Percentiles rank a stretch among this genome's conserved stretches.
phyloP scores from a whole-genome alignment of 92 coral and sea anemone genomes.

The Phenganax subtilis region DNA sequence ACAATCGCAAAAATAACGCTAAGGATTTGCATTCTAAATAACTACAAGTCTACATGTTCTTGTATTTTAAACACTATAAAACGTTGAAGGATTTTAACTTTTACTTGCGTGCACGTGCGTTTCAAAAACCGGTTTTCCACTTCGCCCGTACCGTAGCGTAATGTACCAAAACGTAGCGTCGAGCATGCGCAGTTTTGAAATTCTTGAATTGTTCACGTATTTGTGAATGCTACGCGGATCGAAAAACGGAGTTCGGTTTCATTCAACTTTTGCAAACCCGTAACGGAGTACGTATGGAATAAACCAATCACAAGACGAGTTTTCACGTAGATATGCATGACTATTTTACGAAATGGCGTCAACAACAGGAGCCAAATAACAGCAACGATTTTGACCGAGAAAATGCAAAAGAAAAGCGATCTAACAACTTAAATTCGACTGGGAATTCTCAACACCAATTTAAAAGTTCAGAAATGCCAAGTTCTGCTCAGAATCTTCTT shows the following conservation, averaged over 20 bases:
- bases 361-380: not conserved
- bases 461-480: no score
- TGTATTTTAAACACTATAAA: no score
- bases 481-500: no score
- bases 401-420: not conserved
- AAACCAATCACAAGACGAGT: constrained; percentile 3
- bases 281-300: constrained; percentile 2
- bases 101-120: no score
- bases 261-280: constrained; percentile 1
- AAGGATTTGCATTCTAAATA: no score
- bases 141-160: constrained; percentile 15
- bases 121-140: not conserved
- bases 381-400: not conserved
- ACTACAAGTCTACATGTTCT: no score
- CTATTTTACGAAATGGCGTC: not conserved
- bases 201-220: not conserved
- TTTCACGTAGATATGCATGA: not conserved
- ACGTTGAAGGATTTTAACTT: no score
- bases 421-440: no score
- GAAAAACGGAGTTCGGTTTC: not conserved
- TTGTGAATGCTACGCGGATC: not conserved
- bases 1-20: no score
- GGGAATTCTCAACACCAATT: no score
- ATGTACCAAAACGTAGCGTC: not conserved
- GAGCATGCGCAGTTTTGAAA: constrained; percentile 10